Base-by-base conservation (phyloP, 2,113 vertebrate genomes). In the Lampris megalopsis region DNA sequence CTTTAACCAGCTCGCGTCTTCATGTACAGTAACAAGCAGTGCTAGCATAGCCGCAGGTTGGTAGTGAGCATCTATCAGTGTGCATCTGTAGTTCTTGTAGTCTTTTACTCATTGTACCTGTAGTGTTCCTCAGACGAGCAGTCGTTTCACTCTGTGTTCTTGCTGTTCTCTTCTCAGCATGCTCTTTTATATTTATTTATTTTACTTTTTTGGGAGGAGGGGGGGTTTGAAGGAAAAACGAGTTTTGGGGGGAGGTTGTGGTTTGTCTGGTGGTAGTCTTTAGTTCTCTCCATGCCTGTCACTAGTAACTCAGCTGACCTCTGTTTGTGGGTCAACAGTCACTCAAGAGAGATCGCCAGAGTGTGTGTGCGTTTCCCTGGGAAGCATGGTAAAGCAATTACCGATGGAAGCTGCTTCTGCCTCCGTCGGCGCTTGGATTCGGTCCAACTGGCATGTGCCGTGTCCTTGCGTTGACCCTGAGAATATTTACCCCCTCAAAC, bases 21-120 rank as follows among this genome's bases (percentile, higher is more conserved):
- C 3, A 63, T 49, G 7, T 0, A 10, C 75, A 54, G 56, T 6
- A 24, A 75, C 65, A 67, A 75, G 73, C 81, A 85, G 68, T 77
- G 70, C 54, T 62, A 79, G 75, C 84, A 74, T 69, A 71, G 81
- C 84, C 10, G 79, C 81, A 85, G 90, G 89, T 90, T 70, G 68
- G 87, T 87, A 91, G 86, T 83, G 68, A 89, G 86, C 89, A 82
- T 79, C 58, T 89, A 84, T 90, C 69, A 58, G 53, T 81, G 56
- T 11, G 6, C 47, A 53, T 57, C 7, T 50, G 58, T 77, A 81
- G 63, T 60, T 60, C 38, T 68, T 76, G 74, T 77, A 79, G 80
- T 84, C 13, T 62, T 75, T 75, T 80, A 59, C 67, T 81, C 71
- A 81, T 87, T 67, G 80, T 90, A 84, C 88, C 71, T 78, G 82